These are phyloP conservation scores for Sphecodes monilicornis DNA, from an alignment of 2,888 invertebrate genomes.

Conservation along the genomic window DNA sequence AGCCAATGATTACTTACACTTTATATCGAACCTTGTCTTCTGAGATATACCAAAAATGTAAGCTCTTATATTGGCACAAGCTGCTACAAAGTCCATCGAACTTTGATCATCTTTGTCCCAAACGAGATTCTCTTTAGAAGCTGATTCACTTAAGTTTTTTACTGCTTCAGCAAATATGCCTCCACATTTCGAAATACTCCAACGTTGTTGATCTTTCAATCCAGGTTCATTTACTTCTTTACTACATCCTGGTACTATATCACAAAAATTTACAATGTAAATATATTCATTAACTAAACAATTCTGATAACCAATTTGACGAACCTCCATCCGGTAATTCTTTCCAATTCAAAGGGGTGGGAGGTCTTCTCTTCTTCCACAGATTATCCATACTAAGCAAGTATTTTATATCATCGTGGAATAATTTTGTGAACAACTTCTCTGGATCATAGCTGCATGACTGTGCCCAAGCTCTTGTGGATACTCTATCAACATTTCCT, in stretches of 20 bases:
- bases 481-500: slow-evolving; percentile 86
- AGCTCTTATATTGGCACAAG: slow-evolving; percentile 97
- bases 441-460: slow-evolving; percentile 92
- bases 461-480: slow-evolving; percentile 95
- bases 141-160: slow-evolving; percentile 86
- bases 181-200: slow-evolving; percentile 92
- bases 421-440: slow-evolving; percentile 96
- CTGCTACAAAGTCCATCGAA: slow-evolving; percentile 98
- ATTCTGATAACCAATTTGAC: background rate
- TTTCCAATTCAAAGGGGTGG: slow-evolving; percentile 92
- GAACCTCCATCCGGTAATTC: slow-evolving; percentile 85
- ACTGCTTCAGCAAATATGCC: slow-evolving; percentile 90
- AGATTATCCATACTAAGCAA: slow-evolving; percentile 97
- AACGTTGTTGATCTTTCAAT: slow-evolving; percentile 91
- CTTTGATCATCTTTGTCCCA: slow-evolving; percentile 99
- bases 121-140: slow-evolving; percentile 87
- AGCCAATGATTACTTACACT: slow-evolving; percentile 88
- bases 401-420: slow-evolving; percentile 97
- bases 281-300: background rate
- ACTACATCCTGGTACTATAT: slow-evolving; percentile 85
- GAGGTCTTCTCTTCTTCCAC: slow-evolving; percentile 96
- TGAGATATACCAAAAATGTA: slow-evolving; percentile 94
- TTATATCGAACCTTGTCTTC: slow-evolving; percentile 96
- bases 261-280: slow-evolving; percentile 17
- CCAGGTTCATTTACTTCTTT: slow-evolving; percentile 85